Conservation (phyloP, 2,888 invertebrate species). For the Podotricha telesiphe region DNA sequence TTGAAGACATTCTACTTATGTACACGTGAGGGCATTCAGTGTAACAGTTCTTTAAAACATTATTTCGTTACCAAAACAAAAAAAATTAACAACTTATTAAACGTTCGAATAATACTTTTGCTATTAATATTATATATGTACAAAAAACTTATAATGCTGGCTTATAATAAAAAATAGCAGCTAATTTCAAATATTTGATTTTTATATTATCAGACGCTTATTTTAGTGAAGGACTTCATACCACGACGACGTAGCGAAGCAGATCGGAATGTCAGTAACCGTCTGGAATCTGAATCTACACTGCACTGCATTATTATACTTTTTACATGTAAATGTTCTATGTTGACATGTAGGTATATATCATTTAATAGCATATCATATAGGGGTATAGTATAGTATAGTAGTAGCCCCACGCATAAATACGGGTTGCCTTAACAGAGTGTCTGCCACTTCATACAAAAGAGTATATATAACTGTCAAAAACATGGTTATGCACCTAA, state of each 20-base stretch:
- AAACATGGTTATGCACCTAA: too few species aligned
- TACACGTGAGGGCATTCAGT: not conserved
- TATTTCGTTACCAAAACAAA: not conserved
- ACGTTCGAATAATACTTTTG: not conserved
- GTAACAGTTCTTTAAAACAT: not conserved
- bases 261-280: slow-evolving; percentile 39
- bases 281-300: slow-evolving; percentile 29
- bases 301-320: not conserved
- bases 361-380: too few species aligned
- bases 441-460: too few species aligned
- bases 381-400: too few species aligned
- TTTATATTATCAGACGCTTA: slow-evolving; percentile 35
- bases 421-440: too few species aligned
- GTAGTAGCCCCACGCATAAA: too few species aligned
- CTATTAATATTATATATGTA: not conserved
- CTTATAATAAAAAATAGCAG: not conserved
- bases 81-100: not conserved
- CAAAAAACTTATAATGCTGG: not conserved
- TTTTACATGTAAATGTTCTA: not conserved
- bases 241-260: slow-evolving; percentile 39
- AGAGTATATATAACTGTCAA: not conserved
- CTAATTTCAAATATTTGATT: slow-evolving; percentile 17
- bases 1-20: slow-evolving; percentile 14
- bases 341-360: too few species aligned
- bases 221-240: slow-evolving; percentile 43